phyloP scores from a whole-genome alignment of 2,797 vertebrate species.

The Sternarchorhynchus goeldii region DNA sequence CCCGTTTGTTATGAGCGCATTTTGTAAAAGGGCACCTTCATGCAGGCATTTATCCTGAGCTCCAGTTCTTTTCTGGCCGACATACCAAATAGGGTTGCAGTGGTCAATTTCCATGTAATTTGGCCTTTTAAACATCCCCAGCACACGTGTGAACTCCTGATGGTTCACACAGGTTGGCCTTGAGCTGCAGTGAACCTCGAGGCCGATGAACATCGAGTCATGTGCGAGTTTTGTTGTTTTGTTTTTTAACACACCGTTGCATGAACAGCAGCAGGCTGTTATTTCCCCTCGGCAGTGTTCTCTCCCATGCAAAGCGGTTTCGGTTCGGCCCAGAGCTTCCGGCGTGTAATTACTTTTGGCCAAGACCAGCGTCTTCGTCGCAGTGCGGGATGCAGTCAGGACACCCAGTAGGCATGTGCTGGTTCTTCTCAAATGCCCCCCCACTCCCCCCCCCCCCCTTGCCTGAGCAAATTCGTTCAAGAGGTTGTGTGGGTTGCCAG shows the following conservation, averaged over 20 bases:
- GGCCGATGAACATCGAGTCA: constrained; percentile 54
- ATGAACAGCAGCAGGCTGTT: constrained; percentile 62
- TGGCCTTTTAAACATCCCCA: constrained; percentile 3
- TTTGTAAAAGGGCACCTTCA: neutral
- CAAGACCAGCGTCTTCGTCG: constrained; percentile 67
- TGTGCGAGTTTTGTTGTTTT: constrained; percentile 60
- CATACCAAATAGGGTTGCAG: no score
- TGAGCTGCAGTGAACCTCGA: constrained; percentile 29
- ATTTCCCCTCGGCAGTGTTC: constrained; percentile 55
- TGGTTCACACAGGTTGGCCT: neutral
- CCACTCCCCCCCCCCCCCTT: no score
- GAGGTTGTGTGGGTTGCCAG: constrained; percentile 55
- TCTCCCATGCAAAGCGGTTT: constrained; percentile 69
- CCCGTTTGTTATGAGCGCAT: neutral
- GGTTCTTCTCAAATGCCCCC: constrained; percentile 36
- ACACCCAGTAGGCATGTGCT: constrained; percentile 50
- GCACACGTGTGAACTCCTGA: neutral
- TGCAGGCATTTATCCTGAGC: neutral
- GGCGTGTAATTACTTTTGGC: constrained; percentile 69
- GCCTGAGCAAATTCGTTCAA: constrained; percentile 44
- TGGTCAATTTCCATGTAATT: neutral
- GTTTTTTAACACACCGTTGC: constrained; percentile 61
- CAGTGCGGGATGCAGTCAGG: constrained; percentile 56
- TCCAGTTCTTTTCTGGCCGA: neutral
- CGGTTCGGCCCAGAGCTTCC: constrained; percentile 59